Evolutionary conservation across 2,797 vertebrate genomes (phyloP).

Genomic region (Lophotriccus pileatus): DNA sequence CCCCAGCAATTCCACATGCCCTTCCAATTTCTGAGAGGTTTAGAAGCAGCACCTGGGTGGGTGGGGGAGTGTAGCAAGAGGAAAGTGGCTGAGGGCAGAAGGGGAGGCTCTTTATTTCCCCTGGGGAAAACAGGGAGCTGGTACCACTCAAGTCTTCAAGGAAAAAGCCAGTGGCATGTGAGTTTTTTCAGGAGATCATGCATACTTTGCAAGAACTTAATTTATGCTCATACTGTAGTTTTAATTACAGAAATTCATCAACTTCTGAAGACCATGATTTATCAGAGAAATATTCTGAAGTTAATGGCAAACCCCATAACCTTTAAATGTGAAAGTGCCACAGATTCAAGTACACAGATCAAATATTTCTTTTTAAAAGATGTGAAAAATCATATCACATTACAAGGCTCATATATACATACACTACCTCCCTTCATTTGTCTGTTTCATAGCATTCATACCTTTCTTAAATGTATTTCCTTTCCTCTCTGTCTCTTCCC

Average conservation of each 20-base stretch:
- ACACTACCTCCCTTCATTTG: not conserved
- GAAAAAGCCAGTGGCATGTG: not conserved
- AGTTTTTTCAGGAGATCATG: not conserved
- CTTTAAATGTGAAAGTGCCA: not conserved
- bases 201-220: not conserved
- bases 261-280: not conserved
- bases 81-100: not conserved
- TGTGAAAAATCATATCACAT: not conserved
- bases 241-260: not conserved
- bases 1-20: not conserved
- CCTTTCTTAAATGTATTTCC: not conserved
- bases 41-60: not conserved
- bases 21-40: not conserved
- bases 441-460: not conserved
- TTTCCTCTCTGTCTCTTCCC: no score
- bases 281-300: not conserved
- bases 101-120: not conserved
- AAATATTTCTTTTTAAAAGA: not conserved
- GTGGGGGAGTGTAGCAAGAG: not conserved
- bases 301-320: not conserved
- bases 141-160: not conserved
- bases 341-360: not conserved
- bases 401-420: accelerated
- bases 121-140: not conserved
- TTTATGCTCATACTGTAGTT: not conserved